Evolutionary conservation across 1,140 invertebrate species (phyloP), one percentile per base, ranked within the genome.

Genomic region (Dendroctonus ponderosae): DNA sequence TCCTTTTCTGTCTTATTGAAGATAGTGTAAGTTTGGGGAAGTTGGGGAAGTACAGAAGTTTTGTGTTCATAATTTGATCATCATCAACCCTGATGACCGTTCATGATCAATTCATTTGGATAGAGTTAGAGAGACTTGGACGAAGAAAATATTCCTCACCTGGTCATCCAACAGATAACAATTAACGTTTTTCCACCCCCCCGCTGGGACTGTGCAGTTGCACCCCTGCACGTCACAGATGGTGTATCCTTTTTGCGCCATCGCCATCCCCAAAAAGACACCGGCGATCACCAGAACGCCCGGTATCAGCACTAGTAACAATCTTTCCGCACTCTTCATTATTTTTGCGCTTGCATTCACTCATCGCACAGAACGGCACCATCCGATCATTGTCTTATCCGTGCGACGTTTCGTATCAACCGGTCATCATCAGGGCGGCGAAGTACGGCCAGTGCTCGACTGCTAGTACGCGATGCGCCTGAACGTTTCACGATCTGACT

Each of bases 101-200:
- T n/a, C n/a, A n/a, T n/a, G n/a, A n/a, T n/a, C n/a, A n/a, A n/a
- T n/a, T n/a, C n/a, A n/a, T n/a, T n/a, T n/a, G n/a, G n/a, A n/a
- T n/a, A n/a, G n/a, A n/a, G n/a, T n/a, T n/a, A n/a, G n/a, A n/a
- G n/a, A n/a, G n/a, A n/a, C 26, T 26, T 26, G 1, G 26, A 3
- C 26, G 26, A 26, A 26, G 26, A 14, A 52, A 52, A 14, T 5
- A 52, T 11, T 5, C 3, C 72, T 75, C 82, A 86, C 87, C 85
- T 87, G 83, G 73, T 82, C 74, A 44, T 78, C 73, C 50, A 80
- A 77, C 70, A 87, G 83, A 67, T 84, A 82, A 75, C 87, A 88
- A 78, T 86, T 88, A 71, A 87, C 80, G 69, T 79, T 83, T 69
- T 83, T 82, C 85, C 86, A 87, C 5, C 79, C 81, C 54, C 84